Percentiles rank a stretch among this genome's conserved stretches.
phyloP scores from a whole-genome alignment of 2,888 invertebrate species.

The Amblyteles armatorius region DNA sequence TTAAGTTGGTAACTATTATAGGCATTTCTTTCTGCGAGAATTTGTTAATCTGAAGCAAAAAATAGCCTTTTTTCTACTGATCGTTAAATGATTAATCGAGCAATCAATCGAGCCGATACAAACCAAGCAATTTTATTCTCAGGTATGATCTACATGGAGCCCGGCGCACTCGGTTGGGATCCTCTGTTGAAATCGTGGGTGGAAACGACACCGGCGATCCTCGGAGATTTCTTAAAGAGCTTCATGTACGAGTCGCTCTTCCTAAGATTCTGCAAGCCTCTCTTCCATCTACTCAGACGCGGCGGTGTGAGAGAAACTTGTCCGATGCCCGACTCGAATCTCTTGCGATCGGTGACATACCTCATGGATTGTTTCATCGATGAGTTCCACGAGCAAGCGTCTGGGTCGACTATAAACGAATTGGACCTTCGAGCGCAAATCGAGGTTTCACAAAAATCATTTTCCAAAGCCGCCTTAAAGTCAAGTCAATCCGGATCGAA shows the following conservation, averaged over 20 bases:
- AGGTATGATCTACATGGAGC: slow-evolving; percentile 99
- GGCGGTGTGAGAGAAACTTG: slow-evolving; percentile 93
- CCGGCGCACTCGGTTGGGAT: slow-evolving; percentile 95
- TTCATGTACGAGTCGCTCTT: slow-evolving; percentile 90
- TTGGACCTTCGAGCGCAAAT: slow-evolving; percentile 94
- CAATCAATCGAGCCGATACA: neutral
- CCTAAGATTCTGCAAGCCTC: slow-evolving; percentile 91
- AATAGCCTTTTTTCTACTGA: too few relatives aligned
- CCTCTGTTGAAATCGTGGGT: slow-evolving; percentile 95
- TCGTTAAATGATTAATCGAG: neutral
- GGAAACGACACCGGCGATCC: slow-evolving; percentile 89
- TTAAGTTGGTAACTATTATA: too few relatives aligned
- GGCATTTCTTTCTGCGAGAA: too few relatives aligned
- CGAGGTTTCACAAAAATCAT: slow-evolving; percentile 86
- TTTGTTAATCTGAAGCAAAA: too few relatives aligned
- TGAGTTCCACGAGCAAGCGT: slow-evolving; percentile 92
- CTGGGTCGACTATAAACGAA: slow-evolving; percentile 89
- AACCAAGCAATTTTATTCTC: neutral
- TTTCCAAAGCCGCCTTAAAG: neutral
- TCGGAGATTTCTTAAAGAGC: slow-evolving; percentile 90
- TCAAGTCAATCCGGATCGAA: neutral
- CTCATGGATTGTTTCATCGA: slow-evolving; percentile 95
- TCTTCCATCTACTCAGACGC: slow-evolving; percentile 91
- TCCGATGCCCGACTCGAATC: slow-evolving; percentile 94
- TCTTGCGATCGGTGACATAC: slow-evolving; percentile 92